Base-by-base conservation (phyloP, 2,797 vertebrate species). In the Peromyscus melanophrys region DNA sequence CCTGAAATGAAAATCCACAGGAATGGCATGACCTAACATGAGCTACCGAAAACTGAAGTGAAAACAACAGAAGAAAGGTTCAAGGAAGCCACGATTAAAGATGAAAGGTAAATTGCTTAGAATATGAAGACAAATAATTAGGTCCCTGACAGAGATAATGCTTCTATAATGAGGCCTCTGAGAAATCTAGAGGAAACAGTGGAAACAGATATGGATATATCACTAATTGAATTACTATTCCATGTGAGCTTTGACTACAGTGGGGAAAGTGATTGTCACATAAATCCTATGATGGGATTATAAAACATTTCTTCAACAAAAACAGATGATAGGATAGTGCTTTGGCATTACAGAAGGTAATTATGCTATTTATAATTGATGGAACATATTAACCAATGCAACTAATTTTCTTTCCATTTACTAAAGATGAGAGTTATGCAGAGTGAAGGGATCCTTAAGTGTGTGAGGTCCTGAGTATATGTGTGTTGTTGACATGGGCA, bases 101-200 rank as follows among this genome's bases (percentile, higher is more conserved):
- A 96, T 96, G 93, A 96, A 97, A 96, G 81, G 90, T 90, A 96
- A 96, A 93, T 84, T 95, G 86, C 96, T 92, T 69, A 73, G 82
- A 83, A 86, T 95, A 89, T 89, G 88, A 95, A 95, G 92, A 95
- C 55, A 95, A 96, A 95, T 96, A 93, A 98, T 96, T 92, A 97
- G 82, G 89, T 94, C 55, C 46, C 89, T 96, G 95, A 92, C 71
- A 90, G 69, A 85, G 80, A 95, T 96, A 92, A 87, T 85, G 43
- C 92, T 86, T 89, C 82, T 78, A 12, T 96, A 96, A 97, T 90
- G 84, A 96, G 73, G 12, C 86, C 55, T 93, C 73, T 25, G 94
- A 96, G 91, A 95, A 96, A 96, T 55, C 34, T 95, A 67, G 73
- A 91, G 85, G 81, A 95, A 95, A 92, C 57, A 63, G 49, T 77